Conservation (phyloP, 2,888 invertebrate genomes). For the Scaptomyza tumidula region DNA sequence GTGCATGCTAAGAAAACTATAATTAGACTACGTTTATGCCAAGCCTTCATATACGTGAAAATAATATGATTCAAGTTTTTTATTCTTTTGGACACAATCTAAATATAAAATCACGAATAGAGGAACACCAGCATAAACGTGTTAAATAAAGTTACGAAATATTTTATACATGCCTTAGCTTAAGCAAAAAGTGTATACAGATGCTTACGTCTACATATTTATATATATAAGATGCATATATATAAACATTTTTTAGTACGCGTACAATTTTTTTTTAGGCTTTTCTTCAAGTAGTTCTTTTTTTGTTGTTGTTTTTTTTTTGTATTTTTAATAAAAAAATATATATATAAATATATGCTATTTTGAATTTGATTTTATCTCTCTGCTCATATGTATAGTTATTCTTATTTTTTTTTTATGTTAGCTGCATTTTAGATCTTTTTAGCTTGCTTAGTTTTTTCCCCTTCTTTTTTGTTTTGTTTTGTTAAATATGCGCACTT, state of each 20-base stretch:
- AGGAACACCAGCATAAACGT: conserved; percentile 54
- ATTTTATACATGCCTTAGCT: conserved; percentile 65
- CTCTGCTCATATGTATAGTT: conserved; percentile 78
- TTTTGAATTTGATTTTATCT: conserved; percentile 79
- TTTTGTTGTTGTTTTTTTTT: conserved; percentile 33
- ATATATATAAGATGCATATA: conserved; percentile 69
- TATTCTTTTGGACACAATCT: conserved; percentile 4
- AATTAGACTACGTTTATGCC: conserved; percentile 48
- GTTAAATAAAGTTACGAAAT: conserved; percentile 43
- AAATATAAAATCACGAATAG: conserved; percentile 43
- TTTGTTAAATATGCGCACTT: conserved; percentile 68
- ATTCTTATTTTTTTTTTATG: conserved; percentile 45
- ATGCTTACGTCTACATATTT: conserved; percentile 43
- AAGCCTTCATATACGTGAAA: conserved; percentile 35
- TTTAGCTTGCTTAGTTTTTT: conserved; percentile 63
- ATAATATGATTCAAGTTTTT: conserved; percentile 13
- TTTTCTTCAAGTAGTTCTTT: conserved; percentile 51
- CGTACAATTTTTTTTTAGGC: conserved; percentile 47
- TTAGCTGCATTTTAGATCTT: conserved; percentile 63
- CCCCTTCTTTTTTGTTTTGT: conserved; percentile 12
- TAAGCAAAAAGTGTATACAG: conserved; percentile 59
- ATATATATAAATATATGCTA: conserved; percentile 77
- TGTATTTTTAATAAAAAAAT: conserved; percentile 70
- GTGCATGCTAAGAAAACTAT: conserved; percentile 30
- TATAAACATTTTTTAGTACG: conserved; percentile 70